Percentiles rank a stretch among this genome's conserved stretches.
Conservation (phyloP, 2,113 vertebrate genomes). For the Tupaia chinensis region DNA sequence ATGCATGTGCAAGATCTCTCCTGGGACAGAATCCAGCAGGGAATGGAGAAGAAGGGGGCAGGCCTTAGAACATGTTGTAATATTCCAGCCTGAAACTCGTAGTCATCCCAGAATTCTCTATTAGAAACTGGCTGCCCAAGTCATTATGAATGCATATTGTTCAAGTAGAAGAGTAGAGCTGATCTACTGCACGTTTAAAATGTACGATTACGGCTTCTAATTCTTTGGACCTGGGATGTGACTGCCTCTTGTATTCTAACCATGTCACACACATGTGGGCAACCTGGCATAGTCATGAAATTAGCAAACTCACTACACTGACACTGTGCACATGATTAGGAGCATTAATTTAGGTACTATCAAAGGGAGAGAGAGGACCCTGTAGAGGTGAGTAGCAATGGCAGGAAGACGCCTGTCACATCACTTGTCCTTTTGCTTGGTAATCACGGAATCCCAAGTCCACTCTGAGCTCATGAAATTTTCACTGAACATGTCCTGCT, state of each 20-base stretch:
- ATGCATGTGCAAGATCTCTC: not conserved
- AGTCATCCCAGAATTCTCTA: not conserved
- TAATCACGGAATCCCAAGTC: not conserved
- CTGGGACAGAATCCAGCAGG: not conserved
- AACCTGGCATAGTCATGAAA: not conserved
- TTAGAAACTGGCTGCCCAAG: not conserved
- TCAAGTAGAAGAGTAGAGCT: not conserved
- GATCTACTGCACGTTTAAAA: not conserved
- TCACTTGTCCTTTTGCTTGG: not conserved
- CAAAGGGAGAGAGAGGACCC: not conserved
- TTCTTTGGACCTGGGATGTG: not conserved
- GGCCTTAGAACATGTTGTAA: not conserved
- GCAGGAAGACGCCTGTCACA: not conserved
- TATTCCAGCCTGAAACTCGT: not conserved
- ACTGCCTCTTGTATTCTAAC: not conserved
- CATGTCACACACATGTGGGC: not conserved
- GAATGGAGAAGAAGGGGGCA: not conserved
- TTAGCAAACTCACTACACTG: not conserved
- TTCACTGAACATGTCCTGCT: no score
- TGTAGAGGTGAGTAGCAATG: not conserved
- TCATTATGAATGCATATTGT: not conserved
- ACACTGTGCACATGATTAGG: not conserved
- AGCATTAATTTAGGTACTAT: not conserved
- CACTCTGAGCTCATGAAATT: not conserved
- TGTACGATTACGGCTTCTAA: not conserved